These are phyloP conservation scores for Amblyteles armatorius DNA, from an alignment of 2,888 invertebrate species.

Conservation along the genomic window DNA sequence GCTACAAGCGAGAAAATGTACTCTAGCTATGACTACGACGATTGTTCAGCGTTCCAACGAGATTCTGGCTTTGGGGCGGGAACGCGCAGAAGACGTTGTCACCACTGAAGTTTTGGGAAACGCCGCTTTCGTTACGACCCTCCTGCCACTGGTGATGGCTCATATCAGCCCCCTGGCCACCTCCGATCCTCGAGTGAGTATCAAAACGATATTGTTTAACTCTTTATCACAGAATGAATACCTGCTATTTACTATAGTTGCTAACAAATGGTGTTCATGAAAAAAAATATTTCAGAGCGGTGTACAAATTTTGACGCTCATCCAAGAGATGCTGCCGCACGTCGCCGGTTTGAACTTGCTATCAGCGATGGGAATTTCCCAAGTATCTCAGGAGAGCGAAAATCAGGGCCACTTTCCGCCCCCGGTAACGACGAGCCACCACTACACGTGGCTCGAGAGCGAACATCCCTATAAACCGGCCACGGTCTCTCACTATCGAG, in stretches of 20 bases:
- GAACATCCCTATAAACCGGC: constrained; percentile 98
- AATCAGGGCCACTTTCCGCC: constrained; percentile 77
- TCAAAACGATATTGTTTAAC: neutral
- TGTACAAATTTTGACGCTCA: constrained; percentile 93
- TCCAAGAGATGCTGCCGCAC: constrained; percentile 95
- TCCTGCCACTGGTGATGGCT: constrained; percentile 94
- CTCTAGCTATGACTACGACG: constrained; percentile 91
- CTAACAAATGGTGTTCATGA: constrained; percentile 48
- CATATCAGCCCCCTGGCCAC: constrained; percentile 93
- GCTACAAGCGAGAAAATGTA: constrained; percentile 89
- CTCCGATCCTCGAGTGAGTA: constrained; percentile 92
- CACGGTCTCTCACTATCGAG: constrained; percentile 93
- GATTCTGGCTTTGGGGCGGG: constrained; percentile 91
- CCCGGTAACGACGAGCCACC: constrained; percentile 90
- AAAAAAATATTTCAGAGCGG: constrained; percentile 88
- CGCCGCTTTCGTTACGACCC: constrained; percentile 89
- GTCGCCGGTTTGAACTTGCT: constrained; percentile 94
- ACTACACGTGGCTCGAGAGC: constrained; percentile 97
- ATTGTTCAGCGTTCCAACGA: constrained; percentile 92
- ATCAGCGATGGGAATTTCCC: constrained; percentile 83
- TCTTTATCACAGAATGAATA: neutral
- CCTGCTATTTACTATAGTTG: neutral
- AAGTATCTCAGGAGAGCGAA: constrained; percentile 83
- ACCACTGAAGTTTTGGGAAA: constrained; percentile 87
- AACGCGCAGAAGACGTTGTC: constrained; percentile 88